Conservation (phyloP, 2,888 invertebrate genomes). For the Drosophila infuscata region DNA sequence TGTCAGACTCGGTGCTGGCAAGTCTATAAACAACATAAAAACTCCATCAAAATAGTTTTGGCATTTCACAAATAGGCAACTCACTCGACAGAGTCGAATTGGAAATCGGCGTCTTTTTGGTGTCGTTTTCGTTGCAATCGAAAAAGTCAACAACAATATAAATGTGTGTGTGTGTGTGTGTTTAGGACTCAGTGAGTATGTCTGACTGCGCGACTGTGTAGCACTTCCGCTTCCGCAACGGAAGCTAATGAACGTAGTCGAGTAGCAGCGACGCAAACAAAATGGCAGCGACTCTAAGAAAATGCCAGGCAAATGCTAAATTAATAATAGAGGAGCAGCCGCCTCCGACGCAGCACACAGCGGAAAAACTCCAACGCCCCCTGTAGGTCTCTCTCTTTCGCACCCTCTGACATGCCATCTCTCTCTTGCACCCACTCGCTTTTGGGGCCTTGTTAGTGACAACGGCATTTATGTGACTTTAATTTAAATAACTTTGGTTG, state of each 20-base stretch:
- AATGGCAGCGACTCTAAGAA: constrained; percentile 61
- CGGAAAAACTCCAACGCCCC: constrained; percentile 53
- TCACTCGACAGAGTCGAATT: constrained; percentile 49
- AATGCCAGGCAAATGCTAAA: constrained; percentile 69
- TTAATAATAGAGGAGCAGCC: constrained; percentile 66
- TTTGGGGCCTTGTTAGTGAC: constrained; percentile 15
- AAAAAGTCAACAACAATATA: too few species aligned
- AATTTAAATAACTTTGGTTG: constrained; percentile 72
- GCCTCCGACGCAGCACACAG: constrained; percentile 27
- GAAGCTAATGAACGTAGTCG: constrained; percentile 75
- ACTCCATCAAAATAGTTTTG: constrained; percentile 56
- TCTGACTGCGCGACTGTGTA: constrained; percentile 78
- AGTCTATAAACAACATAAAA: constrained; percentile 51
- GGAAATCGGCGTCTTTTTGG: constrained; percentile 33
- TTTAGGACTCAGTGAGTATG: constrained; percentile 63
- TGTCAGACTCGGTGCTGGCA: neutral
- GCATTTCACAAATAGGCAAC: constrained; percentile 54
- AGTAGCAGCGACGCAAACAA: constrained; percentile 47
- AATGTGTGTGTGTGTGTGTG: constrained; percentile 9
- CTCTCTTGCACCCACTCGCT: neutral
- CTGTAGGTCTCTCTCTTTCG: constrained; percentile 7
- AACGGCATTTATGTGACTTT: constrained; percentile 64
- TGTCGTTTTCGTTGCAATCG: constrained; percentile 54
- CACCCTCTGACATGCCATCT: neutral
- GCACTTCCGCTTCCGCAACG: constrained; percentile 77